Base-by-base conservation (phyloP, 1,140 invertebrate genomes). In the Episyrphus balteatus region DNA sequence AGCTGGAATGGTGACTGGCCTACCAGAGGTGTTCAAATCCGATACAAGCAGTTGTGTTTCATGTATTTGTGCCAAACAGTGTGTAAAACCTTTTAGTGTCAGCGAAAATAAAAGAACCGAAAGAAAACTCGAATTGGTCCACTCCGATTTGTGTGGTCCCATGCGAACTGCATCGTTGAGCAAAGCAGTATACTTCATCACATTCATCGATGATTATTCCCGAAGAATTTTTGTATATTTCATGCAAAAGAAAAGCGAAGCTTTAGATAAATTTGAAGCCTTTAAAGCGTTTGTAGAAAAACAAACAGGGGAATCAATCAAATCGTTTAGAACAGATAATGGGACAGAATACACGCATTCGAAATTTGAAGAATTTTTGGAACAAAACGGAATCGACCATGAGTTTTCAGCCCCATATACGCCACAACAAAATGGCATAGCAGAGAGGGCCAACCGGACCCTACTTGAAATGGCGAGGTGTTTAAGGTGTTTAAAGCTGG, bases 131-230 rank as follows among this genome's bases (percentile, higher is more conserved):
- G 55, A 67, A 40, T 17, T 67, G 14, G 48, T 70, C 1, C 65
- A 71, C 51, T 51, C 56, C 17, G 69, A 71, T 53, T 39, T 70
- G 12, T 66, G 60, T 50, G 70, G 70, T 18, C 66, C 64, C n/a
- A 68, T 69, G 59, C 55, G 59, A 43, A 46, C 44, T 12, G 43
- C 42, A n/a, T 66, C 59, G 37, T 40, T 64, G 39, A 56, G 62
- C 34, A 55, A 56, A 21, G 50, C 59, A 9, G 47, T 46, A 45
- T 72, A 66, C 56, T 61, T 64, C 49, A 15, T 70, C 2, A 50
- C 61, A 6, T 62, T 71, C 46, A 59, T 65, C 33, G 64, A 73
- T 59, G 68, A 72, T 48, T 58, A 42, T 40, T 58, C 53, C 32
- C 50, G 56, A 51, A 66, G 55, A 47, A 50, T 53, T 13, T 61